These are phyloP conservation scores for Rhinolophus ferrumequinum DNA, from an alignment of 2,113 vertebrate genomes.

Conservation along the genomic window DNA sequence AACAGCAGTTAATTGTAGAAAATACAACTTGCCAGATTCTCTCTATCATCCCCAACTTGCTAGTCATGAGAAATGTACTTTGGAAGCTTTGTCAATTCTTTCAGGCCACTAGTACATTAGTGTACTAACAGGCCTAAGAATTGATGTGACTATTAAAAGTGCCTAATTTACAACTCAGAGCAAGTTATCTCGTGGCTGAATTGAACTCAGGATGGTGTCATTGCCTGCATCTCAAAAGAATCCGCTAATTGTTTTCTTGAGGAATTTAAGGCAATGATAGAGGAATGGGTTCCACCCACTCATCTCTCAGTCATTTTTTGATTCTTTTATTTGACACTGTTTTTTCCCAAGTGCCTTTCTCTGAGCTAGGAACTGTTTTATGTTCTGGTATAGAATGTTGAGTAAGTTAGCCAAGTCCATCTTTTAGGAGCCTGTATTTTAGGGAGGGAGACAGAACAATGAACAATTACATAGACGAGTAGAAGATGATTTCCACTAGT, in stretches of 20 bases:
- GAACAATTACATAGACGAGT: background rate
- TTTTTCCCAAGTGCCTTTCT: background rate
- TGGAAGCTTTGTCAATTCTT: conserved; percentile 13
- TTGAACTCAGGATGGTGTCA: background rate
- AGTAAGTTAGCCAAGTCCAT: background rate
- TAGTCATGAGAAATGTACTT: background rate
- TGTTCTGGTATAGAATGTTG: background rate
- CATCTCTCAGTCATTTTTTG: background rate
- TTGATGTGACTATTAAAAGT: background rate
- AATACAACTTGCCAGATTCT: background rate
- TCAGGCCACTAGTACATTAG: background rate
- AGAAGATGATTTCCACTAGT: background rate
- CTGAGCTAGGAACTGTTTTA: background rate
- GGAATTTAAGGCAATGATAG: background rate
- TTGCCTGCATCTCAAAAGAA: conserved; percentile 7
- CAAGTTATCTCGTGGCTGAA: background rate
- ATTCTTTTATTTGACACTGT: background rate
- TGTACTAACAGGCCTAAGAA: background rate
- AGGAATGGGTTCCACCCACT: background rate
- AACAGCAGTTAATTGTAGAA: background rate
- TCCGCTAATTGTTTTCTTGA: background rate
- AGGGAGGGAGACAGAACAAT: conserved; percentile 13
- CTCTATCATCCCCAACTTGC: background rate
- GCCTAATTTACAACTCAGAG: background rate
- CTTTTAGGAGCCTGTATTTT: background rate